Base-by-base conservation (phyloP, 2,888 invertebrate species). In the Griposia aprilina region DNA sequence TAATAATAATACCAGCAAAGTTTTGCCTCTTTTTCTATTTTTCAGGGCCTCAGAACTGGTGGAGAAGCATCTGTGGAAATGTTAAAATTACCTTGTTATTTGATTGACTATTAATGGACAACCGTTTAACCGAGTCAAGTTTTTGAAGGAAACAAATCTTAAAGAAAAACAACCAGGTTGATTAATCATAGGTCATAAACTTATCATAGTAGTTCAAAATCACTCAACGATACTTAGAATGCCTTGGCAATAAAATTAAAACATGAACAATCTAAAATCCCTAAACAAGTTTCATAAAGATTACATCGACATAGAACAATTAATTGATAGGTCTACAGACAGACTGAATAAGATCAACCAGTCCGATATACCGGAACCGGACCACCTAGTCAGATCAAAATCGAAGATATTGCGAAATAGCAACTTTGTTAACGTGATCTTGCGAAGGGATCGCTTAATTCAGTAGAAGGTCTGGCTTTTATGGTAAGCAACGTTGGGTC, bases 351-450 rank as follows among this genome's bases (percentile, higher is more conserved):
- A 85, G 89, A 89, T 89, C 75, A 23, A 73, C 62, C 74, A 82
- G 50, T 41, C 45, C n/a, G 87, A 89, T 88, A 83, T 26, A 62
- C 65, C 59, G 62, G 62, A 83, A 84, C 85, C 66, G 52, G 87
- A 88, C 89, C 83, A 83, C 89, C 87, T 70, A 89, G 89, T 75
- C 83, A 74, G 87, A 88, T 88, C 70, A 11, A 66, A 82, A 87
- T 85, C 85, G 87, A 63, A 81, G 87, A 87, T 84, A 85, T 85
- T 84, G 75, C 67, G 41, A 85, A 84, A 85, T 74, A 48, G 85
- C 84, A 60, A 87, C 84, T 84, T 77, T 71, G 76, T 87, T 83
- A 80, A 80, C 68, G 63, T 87, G 85, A 87, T 87, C 87, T 87
- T 63, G 73, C 20, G 50, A 65, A 74, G 62, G 26, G 72, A 83